Evolutionary conservation across 2,113 vertebrate genomes (phyloP).

Genomic region (Grammomys dolichurus): DNA sequence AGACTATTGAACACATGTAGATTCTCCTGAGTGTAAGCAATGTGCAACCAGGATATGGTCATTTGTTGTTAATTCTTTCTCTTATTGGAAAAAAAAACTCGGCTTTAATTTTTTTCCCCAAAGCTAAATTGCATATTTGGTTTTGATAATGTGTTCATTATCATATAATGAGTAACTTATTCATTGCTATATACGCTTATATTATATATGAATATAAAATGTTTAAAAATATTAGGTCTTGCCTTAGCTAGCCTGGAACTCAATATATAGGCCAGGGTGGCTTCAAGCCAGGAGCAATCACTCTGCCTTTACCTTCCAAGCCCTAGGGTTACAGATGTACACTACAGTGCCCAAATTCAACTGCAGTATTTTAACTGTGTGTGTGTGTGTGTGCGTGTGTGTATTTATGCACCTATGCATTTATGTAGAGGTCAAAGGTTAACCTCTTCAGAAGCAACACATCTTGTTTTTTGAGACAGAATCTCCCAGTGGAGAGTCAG

Average conservation of each 20-base stretch:
- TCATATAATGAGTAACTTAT: too few relatives aligned
- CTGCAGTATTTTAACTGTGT: background rate
- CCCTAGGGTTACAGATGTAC: background rate
- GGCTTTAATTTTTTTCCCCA: background rate
- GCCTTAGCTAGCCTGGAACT: background rate
- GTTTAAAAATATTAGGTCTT: background rate
- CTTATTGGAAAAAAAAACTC: conserved; percentile 45
- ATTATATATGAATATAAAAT: background rate
- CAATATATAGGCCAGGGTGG: background rate
- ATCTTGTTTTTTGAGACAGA: background rate
- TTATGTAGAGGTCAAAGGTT: background rate
- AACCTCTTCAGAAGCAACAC: background rate
- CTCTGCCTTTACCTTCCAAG: background rate
- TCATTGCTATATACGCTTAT: background rate
- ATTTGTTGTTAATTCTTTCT: conserved; percentile 16
- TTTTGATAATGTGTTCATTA: background rate
- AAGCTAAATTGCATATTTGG: background rate
- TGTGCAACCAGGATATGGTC: conserved; percentile 40
- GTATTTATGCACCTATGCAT: background rate
- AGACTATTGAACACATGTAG: conserved; percentile 50
- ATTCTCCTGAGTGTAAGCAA: too few relatives aligned
- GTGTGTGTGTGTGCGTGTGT: background rate
- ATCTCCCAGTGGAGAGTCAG: background rate
- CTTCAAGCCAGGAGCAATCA: background rate
- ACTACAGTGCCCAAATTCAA: too few relatives aligned